These are phyloP conservation scores for Microcebus ravelobensis DNA, from an alignment of 2,113 vertebrate species.

Conservation along the genomic window DNA sequence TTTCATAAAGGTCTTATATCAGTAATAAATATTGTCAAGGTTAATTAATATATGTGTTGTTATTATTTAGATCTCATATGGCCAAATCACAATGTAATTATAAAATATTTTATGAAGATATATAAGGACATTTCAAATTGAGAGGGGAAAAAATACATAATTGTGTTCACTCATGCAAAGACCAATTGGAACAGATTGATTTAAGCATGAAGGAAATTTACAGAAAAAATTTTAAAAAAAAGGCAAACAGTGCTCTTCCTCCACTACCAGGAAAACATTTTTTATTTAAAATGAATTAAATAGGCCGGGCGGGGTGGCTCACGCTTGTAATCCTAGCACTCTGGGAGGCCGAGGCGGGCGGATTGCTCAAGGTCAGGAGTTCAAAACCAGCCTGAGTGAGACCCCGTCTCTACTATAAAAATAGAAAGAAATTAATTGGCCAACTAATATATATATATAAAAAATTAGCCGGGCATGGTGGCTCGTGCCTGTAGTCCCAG, in stretches of 20 bases:
- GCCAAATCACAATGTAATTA: not conserved
- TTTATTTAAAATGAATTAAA: slow-evolving; percentile 5
- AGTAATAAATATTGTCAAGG: not conserved
- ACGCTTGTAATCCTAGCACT: too few species aligned
- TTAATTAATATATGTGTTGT: not conserved
- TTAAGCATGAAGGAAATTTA: slow-evolving; percentile 38
- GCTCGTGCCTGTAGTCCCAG: too few species aligned
- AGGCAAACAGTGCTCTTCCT: not conserved
- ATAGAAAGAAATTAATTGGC: too few species aligned
- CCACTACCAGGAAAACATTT: not conserved
- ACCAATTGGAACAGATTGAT: not conserved
- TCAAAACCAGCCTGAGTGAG: too few species aligned
- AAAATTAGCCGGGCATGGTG: too few species aligned
- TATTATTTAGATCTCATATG: not conserved
- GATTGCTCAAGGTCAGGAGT: too few species aligned
- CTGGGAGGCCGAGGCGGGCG: too few species aligned
- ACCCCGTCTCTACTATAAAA: too few species aligned
- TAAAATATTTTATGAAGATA: slow-evolving; percentile 40
- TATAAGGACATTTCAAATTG: slow-evolving; percentile 26
- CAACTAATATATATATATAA: too few species aligned
- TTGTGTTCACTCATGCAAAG: not conserved
- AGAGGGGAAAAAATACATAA: not conserved
- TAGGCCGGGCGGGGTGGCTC: too few species aligned
- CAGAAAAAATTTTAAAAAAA: not conserved
- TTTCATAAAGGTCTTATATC: not conserved